Evolutionary conservation across 2,797 vertebrate species (phyloP).

Genomic region (Parambassis ranga): DNA sequence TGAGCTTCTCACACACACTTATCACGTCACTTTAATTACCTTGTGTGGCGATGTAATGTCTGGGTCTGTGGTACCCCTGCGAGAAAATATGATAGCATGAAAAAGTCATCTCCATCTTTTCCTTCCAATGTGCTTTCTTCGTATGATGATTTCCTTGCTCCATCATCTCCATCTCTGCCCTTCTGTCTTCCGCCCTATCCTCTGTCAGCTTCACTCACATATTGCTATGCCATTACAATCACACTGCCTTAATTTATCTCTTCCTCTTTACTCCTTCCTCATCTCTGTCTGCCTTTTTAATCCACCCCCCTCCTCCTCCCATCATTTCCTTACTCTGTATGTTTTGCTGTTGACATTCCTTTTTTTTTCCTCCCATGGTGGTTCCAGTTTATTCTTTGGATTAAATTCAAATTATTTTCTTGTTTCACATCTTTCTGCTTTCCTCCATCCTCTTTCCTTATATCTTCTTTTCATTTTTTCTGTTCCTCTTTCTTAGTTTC

Average conservation of each 20-base stretch:
- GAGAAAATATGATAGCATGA: conserved; percentile 32
- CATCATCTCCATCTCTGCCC: neutral
- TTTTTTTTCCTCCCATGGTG: neutral
- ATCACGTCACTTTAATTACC: conserved; percentile 80
- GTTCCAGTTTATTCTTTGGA: too few species aligned
- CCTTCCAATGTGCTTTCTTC: neutral
- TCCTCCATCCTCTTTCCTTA: neutral
- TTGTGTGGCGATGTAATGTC: conserved; percentile 98
- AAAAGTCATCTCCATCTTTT: neutral
- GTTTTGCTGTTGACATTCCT: neutral
- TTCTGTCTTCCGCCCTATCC: too few species aligned
- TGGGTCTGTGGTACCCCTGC: conserved; percentile 94
- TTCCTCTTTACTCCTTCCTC: too few species aligned
- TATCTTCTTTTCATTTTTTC: neutral
- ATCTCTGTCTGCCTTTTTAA: neutral
- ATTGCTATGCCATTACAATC: too few species aligned
- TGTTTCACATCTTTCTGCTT: neutral
- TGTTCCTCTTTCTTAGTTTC: neutral
- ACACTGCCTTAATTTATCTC: too few species aligned
- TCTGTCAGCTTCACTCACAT: too few species aligned
- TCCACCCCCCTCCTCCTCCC: too few species aligned
- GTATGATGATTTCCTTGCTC: neutral
- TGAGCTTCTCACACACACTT: conserved; percentile 22
- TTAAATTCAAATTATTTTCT: too few species aligned
- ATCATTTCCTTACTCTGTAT: too few species aligned